These are phyloP conservation scores for Montipora capricornis DNA, from an alignment of 64 coral and sea anemone species.

Conservation along the genomic window DNA sequence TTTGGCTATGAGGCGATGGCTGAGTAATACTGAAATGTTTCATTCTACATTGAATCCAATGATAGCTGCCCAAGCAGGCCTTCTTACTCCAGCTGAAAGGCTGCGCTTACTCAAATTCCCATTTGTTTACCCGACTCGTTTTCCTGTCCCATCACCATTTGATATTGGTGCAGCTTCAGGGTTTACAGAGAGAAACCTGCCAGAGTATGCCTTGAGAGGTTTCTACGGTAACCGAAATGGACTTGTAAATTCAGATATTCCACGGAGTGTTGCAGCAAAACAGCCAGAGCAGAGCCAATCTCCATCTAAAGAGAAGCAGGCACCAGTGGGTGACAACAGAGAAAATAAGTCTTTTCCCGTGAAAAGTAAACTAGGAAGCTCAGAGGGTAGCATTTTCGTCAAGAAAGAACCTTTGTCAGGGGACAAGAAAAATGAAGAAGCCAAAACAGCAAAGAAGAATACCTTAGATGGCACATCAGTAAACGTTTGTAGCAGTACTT, in stretches of 20 bases:
- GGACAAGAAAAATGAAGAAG: constrained; percentile 52
- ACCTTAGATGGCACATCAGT: background rate
- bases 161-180: constrained; percentile 63
- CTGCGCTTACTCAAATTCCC: constrained; percentile 83
- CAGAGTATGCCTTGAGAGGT: constrained; percentile 58
- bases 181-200: constrained; percentile 73
- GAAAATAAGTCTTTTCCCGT: background rate
- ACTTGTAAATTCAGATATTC: constrained; percentile 26
- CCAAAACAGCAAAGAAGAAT: constrained; percentile 35
- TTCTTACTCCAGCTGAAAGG: constrained; percentile 83
- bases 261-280: constrained; percentile 18
- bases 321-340: background rate
- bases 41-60: constrained; percentile 79
- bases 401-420: constrained; percentile 4
- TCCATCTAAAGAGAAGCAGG: background rate
- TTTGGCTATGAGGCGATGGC: constrained; percentile 91
- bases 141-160: constrained; percentile 68
- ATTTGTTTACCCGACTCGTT: constrained; percentile 56
- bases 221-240: constrained; percentile 28
- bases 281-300: constrained; percentile 44
- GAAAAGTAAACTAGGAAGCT: constrained; percentile 2
- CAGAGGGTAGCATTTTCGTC: background rate
- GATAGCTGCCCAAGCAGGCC: constrained; percentile 74
- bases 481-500: constrained; percentile 1
- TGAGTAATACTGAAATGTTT: constrained; percentile 85